Evolutionary conservation across 1,140 invertebrate genomes (phyloP).

Genomic region (Rhyacophila brunnea): DNA sequence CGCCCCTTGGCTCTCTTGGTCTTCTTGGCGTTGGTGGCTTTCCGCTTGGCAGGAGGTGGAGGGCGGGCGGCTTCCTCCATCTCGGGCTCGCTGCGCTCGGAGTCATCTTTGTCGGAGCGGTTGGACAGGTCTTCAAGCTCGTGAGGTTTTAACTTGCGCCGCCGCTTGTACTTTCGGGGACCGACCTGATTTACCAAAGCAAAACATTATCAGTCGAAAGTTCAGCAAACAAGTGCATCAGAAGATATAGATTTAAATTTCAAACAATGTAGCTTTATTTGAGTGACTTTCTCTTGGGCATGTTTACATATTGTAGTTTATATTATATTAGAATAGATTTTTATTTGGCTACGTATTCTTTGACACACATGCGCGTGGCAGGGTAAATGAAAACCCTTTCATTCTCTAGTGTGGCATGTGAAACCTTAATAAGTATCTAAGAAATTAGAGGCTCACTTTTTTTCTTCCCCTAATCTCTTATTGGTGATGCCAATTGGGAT

Average conservation of each 20-base stretch:
- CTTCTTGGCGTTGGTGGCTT: constrained; percentile 23
- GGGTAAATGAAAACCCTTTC: too few relatives aligned
- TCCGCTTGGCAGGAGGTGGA: constrained; percentile 44
- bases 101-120: constrained; percentile 40
- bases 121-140: constrained; percentile 51
- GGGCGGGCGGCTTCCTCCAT: constrained; percentile 48
- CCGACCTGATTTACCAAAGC: constrained; percentile 52
- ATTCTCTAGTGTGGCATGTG: too few relatives aligned
- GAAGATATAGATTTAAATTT: not conserved
- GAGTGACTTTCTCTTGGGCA: too few relatives aligned
- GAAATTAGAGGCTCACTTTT: too few relatives aligned
- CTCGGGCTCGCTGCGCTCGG: constrained; percentile 41
- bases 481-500: too few relatives aligned
- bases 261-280: too few relatives aligned
- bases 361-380: too few relatives aligned
- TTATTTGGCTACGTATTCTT: too few relatives aligned
- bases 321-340: too few relatives aligned
- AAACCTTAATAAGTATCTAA: too few relatives aligned
- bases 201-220: not conserved
- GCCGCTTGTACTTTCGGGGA: constrained; percentile 75
- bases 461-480: too few relatives aligned
- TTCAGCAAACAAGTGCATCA: not conserved
- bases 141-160: constrained; percentile 69
- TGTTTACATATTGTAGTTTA: too few relatives aligned
- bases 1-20: constrained; percentile 15